Evolutionary conservation across 2,113 vertebrate species (phyloP), one percentile per base, ranked within the genome.

Genomic region (Agapornis roseicollis): DNA sequence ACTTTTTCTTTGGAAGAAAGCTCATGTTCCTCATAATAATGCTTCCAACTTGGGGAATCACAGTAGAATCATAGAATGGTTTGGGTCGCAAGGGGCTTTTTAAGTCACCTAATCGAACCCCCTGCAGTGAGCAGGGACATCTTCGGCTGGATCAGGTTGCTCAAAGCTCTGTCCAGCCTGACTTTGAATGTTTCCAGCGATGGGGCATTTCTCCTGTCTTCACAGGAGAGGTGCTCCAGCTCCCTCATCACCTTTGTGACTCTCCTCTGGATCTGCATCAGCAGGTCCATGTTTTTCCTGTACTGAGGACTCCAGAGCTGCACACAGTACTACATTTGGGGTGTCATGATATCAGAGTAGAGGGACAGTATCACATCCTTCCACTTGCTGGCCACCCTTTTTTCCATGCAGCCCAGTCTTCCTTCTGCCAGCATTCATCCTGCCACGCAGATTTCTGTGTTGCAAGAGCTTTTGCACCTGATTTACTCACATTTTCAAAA

Each of bases 351-450:
- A 47, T 47, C 4, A 2, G 42, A 29, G 24, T 2, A 72, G 55
- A 49, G 28, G 35, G 47, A 7, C 22, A 53, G 14, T 29, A 69
- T 47, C 13, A 4, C 8, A 13, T 63, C 25, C 42, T 23, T 63
- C 0, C 0, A 9, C 61, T 23, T 68, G 33, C 46, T 78, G 58
- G 9, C 10, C 58, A 37, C 1, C 1, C 22, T 64, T 13, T 25
- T 77, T 49, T 69, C 64, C 2, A 33, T 16, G 39, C 27, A 35
- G 31, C 24, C 60, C 42, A 42, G n/a, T 3, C 24, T 7, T 55
- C 27, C 15, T 80, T 49, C 44, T 90, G 65, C 7, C 49, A 85
- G 49, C 22, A 60, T 35, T 60, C 35, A 73, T 50, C 39, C 46
- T 63, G 23, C 14, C 27, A 16, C 14, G 35, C 49, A 55, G 42